Base-by-base conservation (phyloP, 2,888 invertebrate species). In the Ochropleura plecta region DNA sequence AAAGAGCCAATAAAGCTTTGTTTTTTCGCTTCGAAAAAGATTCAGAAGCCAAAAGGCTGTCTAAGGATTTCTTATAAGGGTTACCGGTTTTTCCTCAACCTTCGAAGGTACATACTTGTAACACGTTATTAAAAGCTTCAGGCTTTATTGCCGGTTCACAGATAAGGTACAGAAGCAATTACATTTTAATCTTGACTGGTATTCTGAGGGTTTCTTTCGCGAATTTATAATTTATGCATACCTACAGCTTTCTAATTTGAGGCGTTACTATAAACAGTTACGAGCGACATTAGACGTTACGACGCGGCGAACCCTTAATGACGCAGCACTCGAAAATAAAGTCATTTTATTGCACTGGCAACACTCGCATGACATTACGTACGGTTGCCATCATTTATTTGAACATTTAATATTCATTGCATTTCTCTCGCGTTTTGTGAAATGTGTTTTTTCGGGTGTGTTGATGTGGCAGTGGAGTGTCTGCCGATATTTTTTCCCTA, bases 211-310 rank as follows among this genome's bases (percentile, higher is more conserved):
- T 89, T 89, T 90, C 88, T 88, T 90, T 87, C 86, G 79, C 82
- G 84, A 81, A 80, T 79, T 75, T 83, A 87, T 89, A 89, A 92
- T 92, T 90, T 91, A 92, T 92, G 91, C 92, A 89, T 91, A 90
- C 88, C 86, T 91, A 91, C 90, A 86, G 88, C 87, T 93, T 92
- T 94, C 93, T 94, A 94, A 95, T 95, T 95, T 93, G 92, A 93
- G 93, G 92, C 92, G 91, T 91, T 90, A 92, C 94, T 91, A 94
- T 95, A 95, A 95, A 95, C 94, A 93, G 94, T 95, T 95, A 95
- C 94, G 95, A 94, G 92, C 90, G 89, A 88, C 95, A 94, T 95
- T 93, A 94, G 93, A 92, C 92, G 93, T 96, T 95, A 95, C 93
- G 93, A 93, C 93, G 90, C 89, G 85, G 88, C 90, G 88, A 88